Evolutionary conservation across 2,113 vertebrate genomes (phyloP), one percentile per base, ranked within the genome.

Genomic region (Orientallactaga bullata): DNA sequence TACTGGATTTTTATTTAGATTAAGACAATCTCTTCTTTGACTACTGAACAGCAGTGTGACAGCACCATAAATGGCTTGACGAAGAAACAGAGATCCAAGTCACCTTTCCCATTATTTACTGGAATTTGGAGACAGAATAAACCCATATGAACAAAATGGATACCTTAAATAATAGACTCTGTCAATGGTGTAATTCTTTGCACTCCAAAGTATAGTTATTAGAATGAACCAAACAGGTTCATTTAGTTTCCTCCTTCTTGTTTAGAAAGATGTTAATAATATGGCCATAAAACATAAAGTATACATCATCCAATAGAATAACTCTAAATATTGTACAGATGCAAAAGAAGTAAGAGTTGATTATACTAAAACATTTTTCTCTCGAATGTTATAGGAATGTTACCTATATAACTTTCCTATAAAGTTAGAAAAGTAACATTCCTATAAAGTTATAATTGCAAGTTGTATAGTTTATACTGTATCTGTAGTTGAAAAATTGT

Each of bases 321-420:
- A 74, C 89, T 79, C 78, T 69, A 58, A 61, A 83, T 87, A 58
- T 12, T 93, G 30, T 63, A 68, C 28, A 58, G 30, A 63, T 23
- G 76, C 8, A 39, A 85, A 78, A 81, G 91, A 93, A 89, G 89
- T 89, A 47, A 39, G 11, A 85, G 32, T 61, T 61, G 26, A 83
- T 23, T 73, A 30, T 82, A 89, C n/a, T 35, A 83, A 42, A 28
- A 78, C 55, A 77, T n/a, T 73, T 74, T 86, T n/a, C 32, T n/a
- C 32, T 47, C 42, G 8, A 47, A 47, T 47, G 42, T 47, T 47
- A 47, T 47, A 47, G 42, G 42, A 47, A 47, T 47, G 42, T 47
- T 47, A 47, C 42, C 42, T 47, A 47, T 47, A 47, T 47, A 47
- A 47, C 42, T 47, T 47, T 47, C 42, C 42, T 47, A 47, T 47